Conservation (phyloP, 1,140 invertebrate species). For the Meloidogyne exigua region DNA sequence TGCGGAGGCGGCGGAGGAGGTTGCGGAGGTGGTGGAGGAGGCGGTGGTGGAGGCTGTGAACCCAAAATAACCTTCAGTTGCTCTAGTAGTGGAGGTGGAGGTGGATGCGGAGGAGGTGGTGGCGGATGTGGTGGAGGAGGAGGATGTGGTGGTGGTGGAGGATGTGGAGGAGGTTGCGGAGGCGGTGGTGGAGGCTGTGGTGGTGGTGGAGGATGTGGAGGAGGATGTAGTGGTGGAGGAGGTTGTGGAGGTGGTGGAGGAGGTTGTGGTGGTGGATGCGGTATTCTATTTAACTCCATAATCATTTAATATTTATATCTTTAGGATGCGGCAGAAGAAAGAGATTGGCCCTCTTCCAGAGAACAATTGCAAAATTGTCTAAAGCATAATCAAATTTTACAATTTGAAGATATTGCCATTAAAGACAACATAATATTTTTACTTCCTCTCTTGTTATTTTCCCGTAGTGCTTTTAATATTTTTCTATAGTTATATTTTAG, state of each 20-base stretch:
- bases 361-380: not conserved
- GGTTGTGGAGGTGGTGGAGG: slow-evolving; percentile 5
- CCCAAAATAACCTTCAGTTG: too few relatives aligned
- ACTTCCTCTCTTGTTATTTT: too few relatives aligned
- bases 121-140: not conserved
- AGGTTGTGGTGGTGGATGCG: not conserved
- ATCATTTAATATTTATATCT: too few relatives aligned
- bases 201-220: not conserved
- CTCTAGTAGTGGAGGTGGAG: not conserved
- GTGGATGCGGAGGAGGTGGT: not conserved
- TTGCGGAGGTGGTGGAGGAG: not conserved
- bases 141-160: too few relatives aligned
- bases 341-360: slow-evolving; percentile 10
- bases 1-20: not conserved
- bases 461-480: too few relatives aligned
- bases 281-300: not conserved
- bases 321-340: slow-evolving; percentile 11
- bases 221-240: slow-evolving; percentile 30
- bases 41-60: not conserved
- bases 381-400: too few relatives aligned
- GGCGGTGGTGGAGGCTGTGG: not conserved
- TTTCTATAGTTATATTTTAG: too few relatives aligned
- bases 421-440: too few relatives aligned
- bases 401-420: too few relatives aligned
- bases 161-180: not conserved